Base-by-base conservation (phyloP, 1,140 invertebrate species). In the Spodoptera litura region DNA sequence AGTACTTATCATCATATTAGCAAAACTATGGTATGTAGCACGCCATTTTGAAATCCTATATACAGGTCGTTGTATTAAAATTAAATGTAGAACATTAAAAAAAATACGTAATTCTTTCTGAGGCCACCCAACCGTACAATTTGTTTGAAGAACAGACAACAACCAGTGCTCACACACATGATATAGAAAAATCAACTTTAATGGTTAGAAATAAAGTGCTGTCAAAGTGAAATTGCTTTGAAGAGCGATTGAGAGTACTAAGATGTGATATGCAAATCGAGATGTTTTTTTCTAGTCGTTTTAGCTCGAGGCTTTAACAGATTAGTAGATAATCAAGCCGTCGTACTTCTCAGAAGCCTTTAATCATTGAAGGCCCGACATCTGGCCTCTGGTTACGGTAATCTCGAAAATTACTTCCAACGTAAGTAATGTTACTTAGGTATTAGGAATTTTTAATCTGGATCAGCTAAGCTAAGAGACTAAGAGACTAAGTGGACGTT, bases 241-340 rank as follows among this genome's bases (percentile, higher is more conserved):
- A 44, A 44, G 38, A 44, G 38, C 38, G 38, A 44, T 44, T 44
- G 31, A 31, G 31, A 44, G 35, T 64, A 66, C 38, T 49, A 20
- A n/a, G 8, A 49, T 66, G 62, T 56, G 55, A 66, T 66, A 49
- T 38, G 62, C 38, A 49, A 66, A 66, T 66, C 15, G 20, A 66
- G 38, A 66, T 38, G 38, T 66, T 15, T 64, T 64, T 64, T 62
- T 4, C 9, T 20, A 12, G 35, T 35, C 3, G 8, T n/a, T 49
- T 5, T 66, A 66, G 62, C 62, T 66, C 4, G 35, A 49, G 62
- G 62, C 62, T 10, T 10, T 66, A 11, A 66, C 38, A 66, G 62
- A 66, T 66, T 66, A 66, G 62, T 66, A 61, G 58, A 61, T 61
- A 61, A 61, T 61, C 58, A 61, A 61, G 27, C 58, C 58, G 58